These are phyloP conservation scores for Buceros bicornis DNA, from an alignment of 2,797 vertebrate species.

Conservation along the genomic window DNA sequence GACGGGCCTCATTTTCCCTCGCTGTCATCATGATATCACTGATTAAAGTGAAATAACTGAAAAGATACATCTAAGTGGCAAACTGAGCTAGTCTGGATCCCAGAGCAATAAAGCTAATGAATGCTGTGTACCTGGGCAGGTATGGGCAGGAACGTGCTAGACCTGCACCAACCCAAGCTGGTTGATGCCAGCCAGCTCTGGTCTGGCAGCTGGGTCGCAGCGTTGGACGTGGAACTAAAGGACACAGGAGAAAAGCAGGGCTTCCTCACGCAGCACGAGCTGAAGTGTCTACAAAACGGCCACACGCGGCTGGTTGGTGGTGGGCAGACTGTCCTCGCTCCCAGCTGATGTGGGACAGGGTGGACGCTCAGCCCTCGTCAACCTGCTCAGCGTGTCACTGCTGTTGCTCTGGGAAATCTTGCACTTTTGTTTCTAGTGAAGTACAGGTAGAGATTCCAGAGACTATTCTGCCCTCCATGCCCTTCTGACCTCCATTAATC, in stretches of 20 bases:
- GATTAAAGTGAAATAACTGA: background rate
- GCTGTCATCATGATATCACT: background rate
- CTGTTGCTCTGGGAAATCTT: background rate
- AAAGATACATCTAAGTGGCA: background rate
- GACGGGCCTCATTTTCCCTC: background rate
- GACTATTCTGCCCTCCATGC: rapidly evolving
- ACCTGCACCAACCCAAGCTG: rapidly evolving
- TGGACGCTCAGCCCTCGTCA: background rate
- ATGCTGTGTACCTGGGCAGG: background rate
- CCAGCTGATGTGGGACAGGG: background rate
- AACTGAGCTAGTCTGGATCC: background rate
- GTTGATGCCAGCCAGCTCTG: background rate
- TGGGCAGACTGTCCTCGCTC: rapidly evolving
- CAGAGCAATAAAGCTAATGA: rapidly evolving
- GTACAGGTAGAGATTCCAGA: background rate
- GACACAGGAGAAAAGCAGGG: background rate
- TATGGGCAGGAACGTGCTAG: background rate
- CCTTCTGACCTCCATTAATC: background rate
- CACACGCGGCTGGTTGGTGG: background rate
- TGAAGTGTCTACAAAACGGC: rapidly evolving
- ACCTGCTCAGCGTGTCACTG: background rate
- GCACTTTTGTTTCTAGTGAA: background rate
- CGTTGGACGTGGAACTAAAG: background rate
- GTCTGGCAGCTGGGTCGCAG: rapidly evolving
- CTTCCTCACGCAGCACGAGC: rapidly evolving